Percentiles rank a stretch among this genome's conserved stretches.
These are phyloP conservation scores for Drosophila paramelanica DNA, from an alignment of 2,888 invertebrate genomes.

Conservation along the genomic window DNA sequence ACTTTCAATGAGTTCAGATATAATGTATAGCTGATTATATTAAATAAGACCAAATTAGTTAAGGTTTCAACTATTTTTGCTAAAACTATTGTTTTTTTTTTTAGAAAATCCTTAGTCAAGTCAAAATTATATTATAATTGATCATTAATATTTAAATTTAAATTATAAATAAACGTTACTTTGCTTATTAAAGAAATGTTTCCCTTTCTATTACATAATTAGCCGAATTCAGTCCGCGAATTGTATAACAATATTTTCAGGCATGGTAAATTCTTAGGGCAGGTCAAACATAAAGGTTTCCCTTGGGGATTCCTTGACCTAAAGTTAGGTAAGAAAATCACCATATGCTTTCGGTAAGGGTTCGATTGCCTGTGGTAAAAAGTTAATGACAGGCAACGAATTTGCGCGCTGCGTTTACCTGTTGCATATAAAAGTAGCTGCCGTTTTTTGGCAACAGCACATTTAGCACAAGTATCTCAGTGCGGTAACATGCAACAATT, in stretches of 20 bases:
- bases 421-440: conserved; percentile 27
- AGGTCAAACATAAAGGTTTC: background rate
- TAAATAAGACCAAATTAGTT: no score
- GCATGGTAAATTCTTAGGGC: no score
- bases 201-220: no score
- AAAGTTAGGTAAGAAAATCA: background rate
- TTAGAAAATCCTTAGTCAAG: no score
- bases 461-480: conserved; percentile 13
- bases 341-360: background rate
- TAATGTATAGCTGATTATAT: no score
- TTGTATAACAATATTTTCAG: no score
- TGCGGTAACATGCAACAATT: conserved; percentile 35
- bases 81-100: no score
- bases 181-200: no score
- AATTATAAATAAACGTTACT: background rate
- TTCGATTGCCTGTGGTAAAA: background rate
- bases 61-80: no score
- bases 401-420: conserved; percentile 17
- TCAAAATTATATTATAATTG: no score
- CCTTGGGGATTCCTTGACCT: background rate
- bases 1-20: no score
- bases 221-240: no score
- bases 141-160: background rate
- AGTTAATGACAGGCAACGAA: conserved; percentile 4
- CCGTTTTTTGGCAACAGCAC: background rate